These are phyloP conservation scores for Cheilosia variabilis DNA, from an alignment of 2,888 invertebrate species.

Conservation along the genomic window DNA sequence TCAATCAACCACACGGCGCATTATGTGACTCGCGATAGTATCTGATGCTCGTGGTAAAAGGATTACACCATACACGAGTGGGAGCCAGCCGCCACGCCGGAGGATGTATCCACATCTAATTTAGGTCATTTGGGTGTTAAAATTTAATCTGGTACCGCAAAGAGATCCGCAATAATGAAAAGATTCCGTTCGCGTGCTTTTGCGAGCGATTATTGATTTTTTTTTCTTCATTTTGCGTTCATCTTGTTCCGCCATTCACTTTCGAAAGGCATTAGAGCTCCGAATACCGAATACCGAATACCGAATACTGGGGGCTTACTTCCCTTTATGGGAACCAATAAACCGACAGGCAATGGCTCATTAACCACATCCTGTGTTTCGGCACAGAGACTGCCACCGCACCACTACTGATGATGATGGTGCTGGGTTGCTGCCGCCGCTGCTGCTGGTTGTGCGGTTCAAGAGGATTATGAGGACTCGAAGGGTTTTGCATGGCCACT, in stretches of 20 bases:
- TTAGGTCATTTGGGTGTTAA: conserved; percentile 72
- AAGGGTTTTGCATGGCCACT: conserved; percentile 61
- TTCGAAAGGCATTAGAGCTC: conserved; percentile 60
- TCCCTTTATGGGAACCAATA: conserved; percentile 74
- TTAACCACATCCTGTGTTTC: conserved; percentile 74
- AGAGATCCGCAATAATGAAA: conserved; percentile 47
- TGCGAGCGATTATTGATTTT: conserved; percentile 61
- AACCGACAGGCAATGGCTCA: conserved; percentile 73
- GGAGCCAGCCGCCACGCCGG: not conserved
- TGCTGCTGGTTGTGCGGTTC: conserved; percentile 53
- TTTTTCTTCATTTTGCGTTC: not conserved
- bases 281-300: no score
- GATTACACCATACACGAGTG: conserved; percentile 26
- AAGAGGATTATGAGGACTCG: conserved; percentile 74
- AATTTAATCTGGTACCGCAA: conserved; percentile 67
- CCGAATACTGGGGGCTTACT: conserved; percentile 39
- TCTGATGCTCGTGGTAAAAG: conserved; percentile 28
- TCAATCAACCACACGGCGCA: conserved; percentile 60
- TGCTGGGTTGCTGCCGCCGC: conserved; percentile 48
- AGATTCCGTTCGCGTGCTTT: conserved; percentile 42
- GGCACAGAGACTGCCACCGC: conserved; percentile 10
- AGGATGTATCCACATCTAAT: conserved; percentile 28
- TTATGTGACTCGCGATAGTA: conserved; percentile 24
- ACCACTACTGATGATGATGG: conserved; percentile 4
- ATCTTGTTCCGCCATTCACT: conserved; percentile 27